phyloP scores from a whole-genome alignment of 2,797 vertebrate species.

The Coendou prehensilis region DNA sequence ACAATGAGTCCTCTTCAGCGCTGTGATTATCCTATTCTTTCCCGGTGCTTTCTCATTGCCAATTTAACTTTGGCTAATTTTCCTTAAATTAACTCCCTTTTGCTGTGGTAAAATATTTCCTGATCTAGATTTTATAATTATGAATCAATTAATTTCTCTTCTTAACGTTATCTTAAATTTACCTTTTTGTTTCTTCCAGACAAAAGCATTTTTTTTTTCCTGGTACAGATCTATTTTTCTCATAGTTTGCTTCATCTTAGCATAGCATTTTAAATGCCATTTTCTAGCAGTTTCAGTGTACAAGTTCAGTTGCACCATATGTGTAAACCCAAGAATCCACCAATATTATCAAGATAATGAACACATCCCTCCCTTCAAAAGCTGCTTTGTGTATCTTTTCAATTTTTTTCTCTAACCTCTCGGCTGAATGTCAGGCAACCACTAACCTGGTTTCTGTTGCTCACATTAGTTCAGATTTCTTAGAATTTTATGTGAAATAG shows the following conservation, averaged over 20 bases:
- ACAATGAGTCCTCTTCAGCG: neutral
- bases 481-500: slow-evolving; percentile 10
- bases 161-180: slow-evolving; percentile 45
- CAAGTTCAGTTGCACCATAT: neutral
- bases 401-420: neutral
- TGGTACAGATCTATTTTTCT: slow-evolving; percentile 22
- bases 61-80: slow-evolving; percentile 47
- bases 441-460: neutral
- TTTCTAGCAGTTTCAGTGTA: neutral
- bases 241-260: neutral
- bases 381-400: neutral
- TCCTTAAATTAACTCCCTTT: neutral
- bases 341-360: neutral
- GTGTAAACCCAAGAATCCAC: neutral
- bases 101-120: neutral
- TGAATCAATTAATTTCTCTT: neutral
- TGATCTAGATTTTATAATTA: slow-evolving; percentile 45
- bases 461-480: neutral
- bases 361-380: neutral
- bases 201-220: slow-evolving; percentile 14
- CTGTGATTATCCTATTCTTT: neutral
- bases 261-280: neutral
- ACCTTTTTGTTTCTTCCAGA: neutral
- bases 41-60: neutral
- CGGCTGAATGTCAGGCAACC: neutral